Base-by-base conservation (phyloP, 53 echinoderm and acorn worm species). In the Patiria pectinifera region DNA sequence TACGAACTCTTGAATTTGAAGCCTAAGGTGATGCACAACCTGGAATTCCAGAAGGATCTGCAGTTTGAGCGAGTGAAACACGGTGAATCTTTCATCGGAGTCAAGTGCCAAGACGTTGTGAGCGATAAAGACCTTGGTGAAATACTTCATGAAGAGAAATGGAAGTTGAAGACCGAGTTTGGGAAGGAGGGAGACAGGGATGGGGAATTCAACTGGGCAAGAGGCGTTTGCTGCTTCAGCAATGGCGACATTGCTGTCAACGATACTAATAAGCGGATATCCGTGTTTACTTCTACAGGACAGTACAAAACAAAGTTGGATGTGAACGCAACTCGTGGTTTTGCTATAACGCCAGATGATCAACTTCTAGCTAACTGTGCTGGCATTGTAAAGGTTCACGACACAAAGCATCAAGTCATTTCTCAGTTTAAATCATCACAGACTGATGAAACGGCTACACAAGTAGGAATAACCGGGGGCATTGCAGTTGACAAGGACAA, bases 121-220 rank as follows among this genome's bases (percentile, higher is more conserved):
- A 22, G 6, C 1, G 82, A 82, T 9, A 59, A 24, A 82, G 82
- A 82, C 48, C 82, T 59, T 59, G 82, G 82, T 53, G 49, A 82
- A 82, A 59, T 82, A 59, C 82, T 82, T 11, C 58, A 82, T 59
- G 21, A 82, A 59, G 82, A 82, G 59, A 82, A 74, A 74, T 74
- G 74, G 74, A n/a, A 74, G 74, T 24, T 74, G 11, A 74, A 74
- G 19, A 74, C 22, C 6, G 74, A 74, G 24, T 74, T 74, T 74
- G 74, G 74, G 4, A 24, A 74, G 74, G 26, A n/a, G 3, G 82
- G 82, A 10, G 82, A 82, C 0, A 16, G 26, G 6, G 82, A 82
- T 7, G 82, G 82, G 11, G 53, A 53, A 59, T 82, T 82, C 25
- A 59, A 59, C 3, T 15, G 11, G 0, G 82, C 60, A 74, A 21